A percentile compares a stretch with the other conserved stretches of the same genome.
phyloP scores from a whole-genome alignment of 2,888 invertebrate species.

The Ctena decussata region DNA sequence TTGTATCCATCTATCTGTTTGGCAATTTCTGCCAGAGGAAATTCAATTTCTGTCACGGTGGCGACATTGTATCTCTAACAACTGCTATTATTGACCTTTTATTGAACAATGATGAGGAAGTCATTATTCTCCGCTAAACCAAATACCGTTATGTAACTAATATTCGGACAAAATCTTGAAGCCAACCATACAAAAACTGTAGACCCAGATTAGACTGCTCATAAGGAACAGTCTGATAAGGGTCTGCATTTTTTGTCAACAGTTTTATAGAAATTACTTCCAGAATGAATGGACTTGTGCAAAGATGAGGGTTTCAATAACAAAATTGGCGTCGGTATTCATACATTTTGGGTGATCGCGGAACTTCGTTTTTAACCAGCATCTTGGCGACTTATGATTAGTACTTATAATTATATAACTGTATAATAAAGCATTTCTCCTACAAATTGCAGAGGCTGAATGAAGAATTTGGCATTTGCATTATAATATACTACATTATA shows the following conservation, averaged over 20 bases:
- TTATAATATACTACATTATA: neutral
- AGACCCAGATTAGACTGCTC: no score
- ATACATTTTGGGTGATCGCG: no score
- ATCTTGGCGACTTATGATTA: neutral
- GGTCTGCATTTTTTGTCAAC: no score
- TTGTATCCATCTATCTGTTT: neutral
- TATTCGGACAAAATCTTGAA: no score
- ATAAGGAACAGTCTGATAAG: no score
- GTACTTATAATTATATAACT: neutral
- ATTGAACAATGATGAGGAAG: neutral
- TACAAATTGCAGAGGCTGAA: neutral
- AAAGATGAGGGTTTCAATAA: no score
- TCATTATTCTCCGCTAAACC: neutral
- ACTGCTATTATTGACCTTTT: constrained; percentile 9
- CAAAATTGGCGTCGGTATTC: no score
- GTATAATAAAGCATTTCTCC: neutral
- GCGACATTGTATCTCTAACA: constrained; percentile 13
- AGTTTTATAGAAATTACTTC: no score
- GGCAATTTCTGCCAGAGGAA: constrained; percentile 1
- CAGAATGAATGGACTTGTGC: no score
- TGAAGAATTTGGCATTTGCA: neutral
- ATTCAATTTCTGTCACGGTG: constrained; percentile 16
- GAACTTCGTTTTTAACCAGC: neutral
- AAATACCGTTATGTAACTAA: no score
- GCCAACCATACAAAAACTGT: no score